Evolutionary conservation across 37 sponge, comb jelly and placozoan genomes (phyloP), one percentile per base, ranked within the genome.

Genomic region (Spongilla lacustris): DNA sequence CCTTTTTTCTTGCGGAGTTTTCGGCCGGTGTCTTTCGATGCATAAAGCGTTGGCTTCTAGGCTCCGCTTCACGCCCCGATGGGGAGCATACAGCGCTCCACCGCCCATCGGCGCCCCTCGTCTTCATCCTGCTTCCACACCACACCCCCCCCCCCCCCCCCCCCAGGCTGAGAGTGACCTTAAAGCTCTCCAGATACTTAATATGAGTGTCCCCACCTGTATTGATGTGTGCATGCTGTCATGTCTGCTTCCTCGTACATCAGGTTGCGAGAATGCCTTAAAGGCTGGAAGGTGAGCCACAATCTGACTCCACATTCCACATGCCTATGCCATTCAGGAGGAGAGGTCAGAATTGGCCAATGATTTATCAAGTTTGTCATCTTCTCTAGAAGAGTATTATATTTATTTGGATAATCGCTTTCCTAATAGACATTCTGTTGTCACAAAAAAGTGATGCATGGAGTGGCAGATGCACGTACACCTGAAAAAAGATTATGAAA

Each of bases 191-290:
- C 14, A 38, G 32, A 28, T 67, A 8, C 83, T 82, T 23, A 31
- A 78, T 19, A 41, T 41, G 3, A 41, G 6, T 3, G 3, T 41
- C 41, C 6, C 41, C 3, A 6, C 3, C 6, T 41, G 6, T 41
- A 6, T 6, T 71, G 49, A 21, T 36, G 4, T 36, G 2, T 69
- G 50, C 29, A 12, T 69, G 50, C 29, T 66, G 68, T 50, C 66
- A 76, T 75, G 84, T 89, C 10, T 84, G 84, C 75, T 93, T 89
- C 46, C 67, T 83, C 76, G 83, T 87, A 36, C 94, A 93, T 67
- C 82, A 93, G 70, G 87, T 93, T n/a, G 87, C 87, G 94, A 93
- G 73, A 93, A 93, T 36, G 87, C 90, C 19, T 69, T 93, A 68
- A 93, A 93, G 36, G 93, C 79, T 68, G 89, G 82, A 74, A 80